Evolutionary conservation across 2,888 invertebrate species (phyloP).

Genomic region (Tryphoninae sp.): DNA sequence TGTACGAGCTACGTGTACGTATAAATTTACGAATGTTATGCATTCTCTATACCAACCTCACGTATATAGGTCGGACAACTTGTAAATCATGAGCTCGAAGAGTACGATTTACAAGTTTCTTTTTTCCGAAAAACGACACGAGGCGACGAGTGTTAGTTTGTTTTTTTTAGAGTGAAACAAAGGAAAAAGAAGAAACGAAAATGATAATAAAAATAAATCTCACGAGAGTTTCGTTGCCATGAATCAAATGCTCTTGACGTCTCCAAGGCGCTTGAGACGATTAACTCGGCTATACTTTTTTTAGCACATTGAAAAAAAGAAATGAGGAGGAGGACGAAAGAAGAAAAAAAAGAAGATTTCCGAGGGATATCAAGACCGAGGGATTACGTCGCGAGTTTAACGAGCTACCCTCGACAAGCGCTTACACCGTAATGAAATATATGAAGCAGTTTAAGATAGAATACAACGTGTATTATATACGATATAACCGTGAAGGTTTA

Average conservation of each 20-base stretch:
- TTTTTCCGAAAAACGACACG: constrained; percentile 19
- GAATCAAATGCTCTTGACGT: constrained; percentile 46
- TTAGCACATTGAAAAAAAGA: constrained; percentile 5
- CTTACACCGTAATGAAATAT: background rate
- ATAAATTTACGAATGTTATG: too few relatives aligned
- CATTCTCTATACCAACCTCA: background rate
- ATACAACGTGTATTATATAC: background rate
- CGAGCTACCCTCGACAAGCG: constrained; percentile 22
- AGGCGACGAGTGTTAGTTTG: constrained; percentile 14
- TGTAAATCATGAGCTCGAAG: constrained; percentile 14
- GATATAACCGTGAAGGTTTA: background rate
- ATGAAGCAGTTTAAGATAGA: background rate
- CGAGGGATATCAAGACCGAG: constrained; percentile 21
- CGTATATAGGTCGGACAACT: background rate
- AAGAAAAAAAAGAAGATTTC: background rate
- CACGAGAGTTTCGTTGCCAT: constrained; percentile 20
- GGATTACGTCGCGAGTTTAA: constrained; percentile 32
- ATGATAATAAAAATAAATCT: constrained; percentile 6
- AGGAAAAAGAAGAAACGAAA: background rate
- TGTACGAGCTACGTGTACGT: too few relatives aligned
- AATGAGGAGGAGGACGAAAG: background rate
- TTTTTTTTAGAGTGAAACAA: background rate
- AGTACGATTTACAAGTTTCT: constrained; percentile 40
- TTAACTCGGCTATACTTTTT: constrained; percentile 33
- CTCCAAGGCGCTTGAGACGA: constrained; percentile 18